Evolutionary conservation across 2,888 invertebrate species (phyloP).

Genomic region (Agrotis exclamationis): DNA sequence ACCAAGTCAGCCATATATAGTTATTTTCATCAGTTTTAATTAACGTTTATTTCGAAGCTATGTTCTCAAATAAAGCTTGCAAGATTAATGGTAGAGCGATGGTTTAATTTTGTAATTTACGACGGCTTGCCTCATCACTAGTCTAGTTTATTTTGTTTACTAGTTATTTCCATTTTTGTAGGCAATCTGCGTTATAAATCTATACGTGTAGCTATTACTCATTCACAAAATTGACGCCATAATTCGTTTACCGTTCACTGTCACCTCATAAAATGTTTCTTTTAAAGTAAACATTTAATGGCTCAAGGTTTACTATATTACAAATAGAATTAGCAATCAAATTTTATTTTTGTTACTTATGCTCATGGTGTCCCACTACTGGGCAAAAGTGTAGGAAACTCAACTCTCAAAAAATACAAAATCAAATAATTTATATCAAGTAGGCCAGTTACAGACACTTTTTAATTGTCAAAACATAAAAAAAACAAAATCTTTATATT

Average conservation of each 20-base stretch:
- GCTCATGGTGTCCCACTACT: too few species aligned
- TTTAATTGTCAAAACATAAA: too few species aligned
- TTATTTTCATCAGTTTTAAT: slow-evolving; percentile 41
- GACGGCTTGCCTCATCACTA: slow-evolving; percentile 5
- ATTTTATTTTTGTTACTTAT: too few species aligned
- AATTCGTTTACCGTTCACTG: background rate
- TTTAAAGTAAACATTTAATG: background rate
- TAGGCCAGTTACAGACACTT: too few species aligned
- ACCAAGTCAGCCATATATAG: slow-evolving; percentile 31
- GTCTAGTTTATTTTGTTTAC: slow-evolving; percentile 13
- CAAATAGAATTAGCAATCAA: background rate
- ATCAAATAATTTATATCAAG: too few species aligned
- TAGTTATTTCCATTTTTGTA: slow-evolving; percentile 23
- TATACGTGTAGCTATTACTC: background rate
- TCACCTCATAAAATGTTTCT: background rate
- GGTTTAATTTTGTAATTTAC: slow-evolving; percentile 28
- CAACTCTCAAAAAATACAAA: too few species aligned
- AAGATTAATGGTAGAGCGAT: slow-evolving; percentile 20
- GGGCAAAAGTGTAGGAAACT: too few species aligned
- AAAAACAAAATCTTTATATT: too few species aligned
- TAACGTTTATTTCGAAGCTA: slow-evolving; percentile 29
- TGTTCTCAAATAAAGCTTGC: slow-evolving; percentile 34
- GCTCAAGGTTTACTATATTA: background rate
- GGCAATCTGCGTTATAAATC: slow-evolving; percentile 13
- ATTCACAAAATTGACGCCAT: background rate